These are phyloP conservation scores for Brenthis daphne DNA, from an alignment of 2,888 invertebrate genomes.

Conservation along the genomic window DNA sequence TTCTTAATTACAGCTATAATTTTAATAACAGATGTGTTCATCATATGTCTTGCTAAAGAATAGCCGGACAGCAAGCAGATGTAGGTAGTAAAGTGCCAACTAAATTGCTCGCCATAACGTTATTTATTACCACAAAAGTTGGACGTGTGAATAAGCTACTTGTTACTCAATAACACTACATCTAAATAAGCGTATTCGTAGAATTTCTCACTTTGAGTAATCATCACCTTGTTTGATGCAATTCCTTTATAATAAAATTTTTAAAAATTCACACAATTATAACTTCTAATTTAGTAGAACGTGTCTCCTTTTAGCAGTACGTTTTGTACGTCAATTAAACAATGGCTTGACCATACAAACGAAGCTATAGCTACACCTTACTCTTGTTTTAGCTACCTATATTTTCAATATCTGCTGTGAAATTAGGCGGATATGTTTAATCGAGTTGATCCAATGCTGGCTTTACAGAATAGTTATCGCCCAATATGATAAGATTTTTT, in stretches of 20 bases:
- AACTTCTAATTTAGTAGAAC: background rate
- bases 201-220: constrained; percentile 20
- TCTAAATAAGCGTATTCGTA: constrained; percentile 23
- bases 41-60: constrained; percentile 46
- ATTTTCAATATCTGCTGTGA: constrained; percentile 17
- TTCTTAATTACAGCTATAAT: background rate
- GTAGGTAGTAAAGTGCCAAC: constrained; percentile 44
- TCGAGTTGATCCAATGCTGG: background rate
- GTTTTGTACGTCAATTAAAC: background rate
- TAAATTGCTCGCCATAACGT: constrained; percentile 41
- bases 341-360: too few species aligned
- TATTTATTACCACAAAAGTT: constrained; percentile 43
- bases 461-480: constrained; percentile 29
- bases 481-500: constrained; percentile 35
- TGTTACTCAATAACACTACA: constrained; percentile 36
- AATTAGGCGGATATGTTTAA: constrained; percentile 7
- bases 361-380: too few species aligned
- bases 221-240: constrained; percentile 15
- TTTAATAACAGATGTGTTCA: constrained; percentile 19
- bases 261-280: constrained; percentile 2
- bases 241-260: background rate
- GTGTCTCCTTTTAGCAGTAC: background rate
- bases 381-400: too few species aligned
- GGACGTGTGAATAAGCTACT: constrained; percentile 41
- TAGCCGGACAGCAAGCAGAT: constrained; percentile 51